Evolutionary conservation across 2,888 invertebrate genomes (phyloP).

Genomic region (Auanema freiburgensis): DNA sequence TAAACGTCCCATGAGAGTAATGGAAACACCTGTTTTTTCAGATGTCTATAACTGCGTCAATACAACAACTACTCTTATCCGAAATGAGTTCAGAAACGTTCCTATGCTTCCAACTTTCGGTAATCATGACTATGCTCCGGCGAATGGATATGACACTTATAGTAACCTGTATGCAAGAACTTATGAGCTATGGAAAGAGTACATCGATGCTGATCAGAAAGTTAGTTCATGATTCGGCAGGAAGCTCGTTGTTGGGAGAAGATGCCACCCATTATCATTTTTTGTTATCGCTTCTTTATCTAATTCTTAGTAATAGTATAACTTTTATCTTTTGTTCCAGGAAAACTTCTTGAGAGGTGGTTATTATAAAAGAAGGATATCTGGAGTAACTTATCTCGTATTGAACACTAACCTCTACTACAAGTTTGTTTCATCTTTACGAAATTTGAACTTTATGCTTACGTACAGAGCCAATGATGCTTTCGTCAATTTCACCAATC

Average conservation of each 20-base stretch:
- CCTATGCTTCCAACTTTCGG: conserved; percentile 56
- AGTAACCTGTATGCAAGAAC: conserved; percentile 35
- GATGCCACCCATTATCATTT: not conserved
- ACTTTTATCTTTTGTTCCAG: conserved; percentile 18
- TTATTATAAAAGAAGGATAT: conserved; percentile 46
- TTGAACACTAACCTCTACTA: conserved; percentile 62
- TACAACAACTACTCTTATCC: conserved; percentile 30
- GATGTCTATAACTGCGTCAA: conserved; percentile 35
- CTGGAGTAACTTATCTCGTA: conserved; percentile 44
- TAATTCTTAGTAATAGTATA: not conserved
- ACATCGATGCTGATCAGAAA: conserved; percentile 45
- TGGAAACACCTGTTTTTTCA: conserved; percentile 21
- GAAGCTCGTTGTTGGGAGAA: too few species aligned
- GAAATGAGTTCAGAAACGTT: conserved; percentile 28
- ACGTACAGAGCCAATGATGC: conserved; percentile 40
- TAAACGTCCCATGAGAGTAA: not conserved
- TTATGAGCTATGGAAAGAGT: conserved; percentile 47
- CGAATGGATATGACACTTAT: conserved; percentile 46
- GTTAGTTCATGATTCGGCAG: conserved; percentile 11
- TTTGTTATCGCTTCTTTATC: not conserved
- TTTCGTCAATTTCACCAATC: conserved; percentile 44
- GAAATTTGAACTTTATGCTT: too few species aligned
- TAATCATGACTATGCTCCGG: conserved; percentile 60
- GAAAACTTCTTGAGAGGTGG: conserved; percentile 54
- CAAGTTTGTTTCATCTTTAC: conserved; percentile 26